These are phyloP conservation scores for Linyphia triangularis DNA, from an alignment of 2,888 invertebrate genomes.

Conservation along the genomic window DNA sequence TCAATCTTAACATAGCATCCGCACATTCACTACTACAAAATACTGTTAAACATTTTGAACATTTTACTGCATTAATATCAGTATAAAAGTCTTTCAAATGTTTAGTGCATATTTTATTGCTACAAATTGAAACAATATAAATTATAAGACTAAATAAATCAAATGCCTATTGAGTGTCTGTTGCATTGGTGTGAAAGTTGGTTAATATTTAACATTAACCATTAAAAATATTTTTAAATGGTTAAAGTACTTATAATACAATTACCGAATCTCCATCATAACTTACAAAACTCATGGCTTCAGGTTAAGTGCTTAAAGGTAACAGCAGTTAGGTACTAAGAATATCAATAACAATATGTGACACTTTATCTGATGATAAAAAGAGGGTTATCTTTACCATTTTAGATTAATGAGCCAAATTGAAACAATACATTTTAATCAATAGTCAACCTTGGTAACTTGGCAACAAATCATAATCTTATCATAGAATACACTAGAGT, in stretches of 20 bases:
- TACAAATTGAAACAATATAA: no score
- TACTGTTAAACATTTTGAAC: no score
- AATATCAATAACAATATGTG: background rate
- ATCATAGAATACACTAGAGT: constrained; percentile 13
- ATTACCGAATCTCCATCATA: constrained; percentile 29
- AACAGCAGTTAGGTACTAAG: background rate
- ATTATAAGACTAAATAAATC: background rate
- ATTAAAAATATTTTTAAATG: no score
- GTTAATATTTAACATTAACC: no score
- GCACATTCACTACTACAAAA: no score
- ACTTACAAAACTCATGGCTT: constrained; percentile 42
- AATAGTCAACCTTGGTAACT: background rate
- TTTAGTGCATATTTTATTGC: no score
- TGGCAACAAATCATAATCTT: constrained; percentile 22
- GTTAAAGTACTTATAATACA: background rate
- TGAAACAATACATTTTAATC: constrained; percentile 45
- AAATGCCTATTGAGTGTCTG: no score
- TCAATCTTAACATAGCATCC: no score
- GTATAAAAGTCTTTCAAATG: no score
- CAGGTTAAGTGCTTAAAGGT: background rate
- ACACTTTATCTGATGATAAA: constrained; percentile 31
- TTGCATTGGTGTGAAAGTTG: no score
- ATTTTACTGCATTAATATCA: no score
- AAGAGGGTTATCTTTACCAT: background rate
- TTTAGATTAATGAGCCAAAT: constrained; percentile 21